phyloP scores from a whole-genome alignment of 2,113 vertebrate genomes.

The Piprites chloris region DNA sequence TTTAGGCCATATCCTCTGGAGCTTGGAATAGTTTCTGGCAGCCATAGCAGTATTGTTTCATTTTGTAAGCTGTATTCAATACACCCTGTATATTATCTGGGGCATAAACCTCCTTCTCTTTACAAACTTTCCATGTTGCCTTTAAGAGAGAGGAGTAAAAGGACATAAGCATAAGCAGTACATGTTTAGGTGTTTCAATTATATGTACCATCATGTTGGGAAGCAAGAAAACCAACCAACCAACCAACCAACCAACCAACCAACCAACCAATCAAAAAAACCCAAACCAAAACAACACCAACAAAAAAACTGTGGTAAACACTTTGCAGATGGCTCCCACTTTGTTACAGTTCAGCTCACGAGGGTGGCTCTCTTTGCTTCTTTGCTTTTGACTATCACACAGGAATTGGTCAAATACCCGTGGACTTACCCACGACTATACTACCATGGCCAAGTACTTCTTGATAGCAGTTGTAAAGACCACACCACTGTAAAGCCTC shows the following conservation, averaged over 20 bases:
- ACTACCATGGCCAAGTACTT: not conserved
- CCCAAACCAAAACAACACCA: not conserved
- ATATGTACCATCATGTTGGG: rapidly evolving
- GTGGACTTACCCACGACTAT: not conserved
- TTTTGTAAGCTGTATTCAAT: not conserved
- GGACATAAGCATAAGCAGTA: not conserved
- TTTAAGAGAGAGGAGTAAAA: not conserved
- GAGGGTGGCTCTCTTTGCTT: not conserved
- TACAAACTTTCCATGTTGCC: not conserved
- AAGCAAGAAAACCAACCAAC: not conserved
- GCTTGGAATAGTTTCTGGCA: constrained; percentile 14
- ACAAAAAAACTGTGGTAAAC: not conserved
- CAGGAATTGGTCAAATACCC: not conserved
- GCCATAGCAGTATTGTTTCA: constrained; percentile 23
- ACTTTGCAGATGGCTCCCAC: not conserved
- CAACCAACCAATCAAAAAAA: not conserved
- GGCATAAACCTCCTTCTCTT: not conserved
- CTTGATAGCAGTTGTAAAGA: not conserved
- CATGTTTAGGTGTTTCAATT: not conserved
- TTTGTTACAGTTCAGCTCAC: not conserved
- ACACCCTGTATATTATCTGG: not conserved
- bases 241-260: no score
- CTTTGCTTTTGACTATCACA: rapidly evolving
- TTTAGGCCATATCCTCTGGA: constrained; percentile 35
- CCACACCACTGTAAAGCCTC: not conserved